These are phyloP conservation scores for Apodemia duryi DNA, from an alignment of 2,888 invertebrate species.

Conservation along the genomic window DNA sequence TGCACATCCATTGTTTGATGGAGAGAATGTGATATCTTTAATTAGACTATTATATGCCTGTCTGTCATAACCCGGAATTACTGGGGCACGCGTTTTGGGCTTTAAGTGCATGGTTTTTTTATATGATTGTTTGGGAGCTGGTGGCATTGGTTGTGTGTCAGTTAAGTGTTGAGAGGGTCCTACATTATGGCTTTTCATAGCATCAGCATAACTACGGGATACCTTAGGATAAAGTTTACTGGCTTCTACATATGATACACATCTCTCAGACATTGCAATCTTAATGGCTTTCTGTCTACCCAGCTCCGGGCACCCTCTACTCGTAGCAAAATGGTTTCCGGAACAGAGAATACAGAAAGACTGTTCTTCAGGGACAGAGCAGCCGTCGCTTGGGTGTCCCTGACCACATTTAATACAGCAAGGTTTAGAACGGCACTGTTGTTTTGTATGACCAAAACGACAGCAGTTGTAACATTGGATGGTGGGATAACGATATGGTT, in stretches of 20 bases:
- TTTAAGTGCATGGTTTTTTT: background rate
- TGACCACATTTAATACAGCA: background rate
- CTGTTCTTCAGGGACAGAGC: background rate
- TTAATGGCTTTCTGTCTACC: too few species aligned
- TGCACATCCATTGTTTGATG: background rate
- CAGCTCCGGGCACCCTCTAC: background rate
- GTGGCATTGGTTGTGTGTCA: background rate
- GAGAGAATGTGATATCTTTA: background rate
- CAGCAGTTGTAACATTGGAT: conserved; percentile 2
- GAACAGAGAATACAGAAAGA: background rate
- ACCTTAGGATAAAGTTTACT: background rate
- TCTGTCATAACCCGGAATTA: background rate
- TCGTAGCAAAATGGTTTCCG: too few species aligned
- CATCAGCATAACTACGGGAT: background rate
- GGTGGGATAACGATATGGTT: background rate
- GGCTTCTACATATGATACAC: background rate
- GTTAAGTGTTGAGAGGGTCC: background rate
- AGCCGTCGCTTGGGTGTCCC: background rate
- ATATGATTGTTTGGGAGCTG: background rate
- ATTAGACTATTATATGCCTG: background rate
- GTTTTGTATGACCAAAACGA: background rate
- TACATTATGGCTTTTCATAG: background rate
- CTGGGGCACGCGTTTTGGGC: background rate
- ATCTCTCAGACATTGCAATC: background rate
- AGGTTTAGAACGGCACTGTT: background rate